Conservation (phyloP, 2,113 vertebrate genomes). For the Baryphthengus martii region DNA sequence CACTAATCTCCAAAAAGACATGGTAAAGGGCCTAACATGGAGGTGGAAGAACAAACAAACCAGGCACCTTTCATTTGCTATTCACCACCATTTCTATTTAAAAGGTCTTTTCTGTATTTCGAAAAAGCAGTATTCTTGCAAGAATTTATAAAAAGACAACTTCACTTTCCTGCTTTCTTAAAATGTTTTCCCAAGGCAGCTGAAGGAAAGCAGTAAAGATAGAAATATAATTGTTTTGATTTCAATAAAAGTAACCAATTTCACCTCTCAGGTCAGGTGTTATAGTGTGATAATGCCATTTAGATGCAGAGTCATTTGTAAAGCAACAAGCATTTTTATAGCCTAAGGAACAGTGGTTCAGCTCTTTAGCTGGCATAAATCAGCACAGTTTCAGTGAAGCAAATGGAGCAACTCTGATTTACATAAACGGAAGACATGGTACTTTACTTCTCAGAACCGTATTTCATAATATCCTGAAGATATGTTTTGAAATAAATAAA, state of each 20-base stretch:
- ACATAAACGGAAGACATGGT: background rate
- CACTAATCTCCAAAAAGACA: background rate
- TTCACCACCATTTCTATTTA: background rate
- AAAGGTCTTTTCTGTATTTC: background rate
- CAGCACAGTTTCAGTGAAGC: background rate
- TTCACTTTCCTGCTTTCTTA: background rate
- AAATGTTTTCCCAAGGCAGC: background rate
- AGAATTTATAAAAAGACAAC: background rate
- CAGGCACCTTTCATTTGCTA: background rate
- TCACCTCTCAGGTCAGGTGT: constrained; percentile 20
- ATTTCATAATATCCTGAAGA: background rate
- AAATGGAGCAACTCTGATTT: constrained; percentile 7
- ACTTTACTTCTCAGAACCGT: background rate
- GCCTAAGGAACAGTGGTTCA: constrained; percentile 8
- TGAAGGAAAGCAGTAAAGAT: background rate
- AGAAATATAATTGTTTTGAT: constrained; percentile 38
- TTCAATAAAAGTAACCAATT: constrained; percentile 31
- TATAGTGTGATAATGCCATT: constrained; percentile 15
- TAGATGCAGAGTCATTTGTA: constrained; percentile 19
- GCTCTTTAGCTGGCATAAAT: background rate
- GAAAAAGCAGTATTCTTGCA: background rate
- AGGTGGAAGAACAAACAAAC: background rate
- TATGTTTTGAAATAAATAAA: constrained; percentile 10
- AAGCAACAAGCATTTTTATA: constrained; percentile 2
- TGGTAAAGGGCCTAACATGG: background rate